Evolutionary conservation across 2,888 invertebrate species (phyloP).

Genomic region (Yponomeuta malinellus): DNA sequence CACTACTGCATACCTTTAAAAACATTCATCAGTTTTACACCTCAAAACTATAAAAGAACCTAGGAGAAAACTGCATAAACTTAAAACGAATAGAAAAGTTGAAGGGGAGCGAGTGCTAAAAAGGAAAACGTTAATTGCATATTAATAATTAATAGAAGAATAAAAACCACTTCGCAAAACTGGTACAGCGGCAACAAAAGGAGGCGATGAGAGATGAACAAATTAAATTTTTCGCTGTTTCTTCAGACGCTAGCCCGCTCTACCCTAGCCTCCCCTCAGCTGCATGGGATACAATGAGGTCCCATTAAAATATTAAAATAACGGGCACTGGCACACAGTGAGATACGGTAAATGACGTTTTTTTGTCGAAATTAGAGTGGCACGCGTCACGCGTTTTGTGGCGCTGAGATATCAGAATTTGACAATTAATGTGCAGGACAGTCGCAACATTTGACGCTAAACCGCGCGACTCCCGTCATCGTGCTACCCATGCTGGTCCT

Average conservation of each 20-base stretch:
- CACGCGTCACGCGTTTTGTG: too few species aligned
- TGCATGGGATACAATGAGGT: too few species aligned
- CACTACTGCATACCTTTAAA: not conserved
- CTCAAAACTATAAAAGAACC: not conserved
- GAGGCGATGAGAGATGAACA: conserved; percentile 4
- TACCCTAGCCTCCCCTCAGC: not conserved
- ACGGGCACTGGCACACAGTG: too few species aligned
- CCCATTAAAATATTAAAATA: too few species aligned
- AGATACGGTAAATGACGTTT: too few species aligned
- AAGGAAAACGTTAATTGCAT: not conserved
- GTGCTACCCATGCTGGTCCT: too few species aligned
- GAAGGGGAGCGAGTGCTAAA: not conserved
- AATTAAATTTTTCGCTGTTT: conserved; percentile 6
- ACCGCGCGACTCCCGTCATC: too few species aligned
- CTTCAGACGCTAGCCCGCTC: not conserved
- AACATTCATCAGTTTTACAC: not conserved
- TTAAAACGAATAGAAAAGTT: not conserved
- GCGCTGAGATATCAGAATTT: too few species aligned
- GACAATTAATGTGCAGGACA: too few species aligned
- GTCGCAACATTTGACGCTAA: too few species aligned
- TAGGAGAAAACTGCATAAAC: not conserved
- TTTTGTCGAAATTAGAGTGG: too few species aligned
- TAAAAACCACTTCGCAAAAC: conserved; percentile 3
- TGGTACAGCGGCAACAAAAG: not conserved
- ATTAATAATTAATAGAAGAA: conserved; percentile 5